Evolutionary conservation across 2,888 invertebrate species (phyloP), one percentile per base, ranked within the genome.

Genomic region (Cremastinae sp.): DNA sequence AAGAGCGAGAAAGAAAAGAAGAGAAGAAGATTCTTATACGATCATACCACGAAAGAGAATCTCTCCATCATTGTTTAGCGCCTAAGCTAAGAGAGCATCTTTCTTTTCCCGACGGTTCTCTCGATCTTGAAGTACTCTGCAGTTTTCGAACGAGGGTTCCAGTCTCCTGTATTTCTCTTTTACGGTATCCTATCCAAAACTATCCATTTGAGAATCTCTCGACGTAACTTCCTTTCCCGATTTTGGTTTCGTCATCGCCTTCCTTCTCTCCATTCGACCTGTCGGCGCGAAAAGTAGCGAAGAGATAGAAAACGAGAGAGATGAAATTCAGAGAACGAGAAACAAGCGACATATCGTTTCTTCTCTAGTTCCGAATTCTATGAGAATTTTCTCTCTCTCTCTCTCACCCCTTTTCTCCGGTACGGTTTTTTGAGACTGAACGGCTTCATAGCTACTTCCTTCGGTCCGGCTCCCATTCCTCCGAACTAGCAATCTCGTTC

Each of bases 11-110:
- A 86, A 87, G 75, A 68, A 16, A 37, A 59, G 16, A 43, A 59
- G 66, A 35, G 59, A 43, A 55, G 37, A 39, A 85, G 85, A 85
- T 87, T 87, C 87, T 86, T 86, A 86, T 88, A 84, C 87, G 85
- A 86, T 86, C 87, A 88, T 87, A 88, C 85, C 80, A 75, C 66
- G 75, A 78, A 20, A 68, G 45, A 78, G 61, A 61, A 74, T 72
- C 64, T 72, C 22, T 22, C 10, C 14, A 62, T 56, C 37, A 12
- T 22, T 22, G 49, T 35, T 35, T 37, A 45, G 68, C 12, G 56
- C 16, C 56, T 58, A 58, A 78, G 69, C 70, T 64, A 39, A 55
- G 66, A 41, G 66, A 14, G 66, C 56, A 69, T 79, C 75, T 77
- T 72, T 75, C 64, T 70, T 61, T 65, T 53, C 39, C 49, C 66